Evolutionary conservation across 37 sponge, comb jelly and placozoan species (phyloP).

Genomic region (Beroe ovata): DNA sequence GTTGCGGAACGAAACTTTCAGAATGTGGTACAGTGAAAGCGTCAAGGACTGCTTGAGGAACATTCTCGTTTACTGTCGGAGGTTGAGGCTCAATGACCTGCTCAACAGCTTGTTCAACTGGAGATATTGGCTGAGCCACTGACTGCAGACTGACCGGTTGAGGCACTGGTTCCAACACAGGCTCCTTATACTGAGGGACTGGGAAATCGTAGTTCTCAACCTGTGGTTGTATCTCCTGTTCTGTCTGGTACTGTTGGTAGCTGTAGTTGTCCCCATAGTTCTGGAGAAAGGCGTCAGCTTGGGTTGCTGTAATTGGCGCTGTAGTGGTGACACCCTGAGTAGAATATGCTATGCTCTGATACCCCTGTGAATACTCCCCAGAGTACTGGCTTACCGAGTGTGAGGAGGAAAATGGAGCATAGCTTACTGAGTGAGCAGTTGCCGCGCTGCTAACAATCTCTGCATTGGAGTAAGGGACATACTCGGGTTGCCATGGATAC

Average conservation of each 20-base stretch:
- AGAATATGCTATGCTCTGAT: background rate
- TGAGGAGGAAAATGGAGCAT: background rate
- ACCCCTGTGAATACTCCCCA: background rate
- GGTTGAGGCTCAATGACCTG: background rate
- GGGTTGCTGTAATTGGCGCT: background rate
- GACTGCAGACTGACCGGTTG: background rate
- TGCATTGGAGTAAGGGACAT: background rate
- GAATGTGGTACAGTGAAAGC: no score
- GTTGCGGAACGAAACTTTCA: no score
- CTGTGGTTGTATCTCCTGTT: background rate
- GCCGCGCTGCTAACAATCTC: background rate
- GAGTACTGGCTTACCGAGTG: background rate
- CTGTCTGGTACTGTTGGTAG: background rate
- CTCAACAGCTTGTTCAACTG: background rate
- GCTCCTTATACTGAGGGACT: background rate
- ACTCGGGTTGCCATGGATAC: conserved; percentile 23
- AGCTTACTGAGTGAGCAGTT: background rate
- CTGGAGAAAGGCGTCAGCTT: background rate
- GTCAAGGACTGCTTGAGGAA: background rate
- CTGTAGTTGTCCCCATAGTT: background rate
- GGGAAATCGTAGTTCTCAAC: background rate
- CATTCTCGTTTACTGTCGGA: no score
- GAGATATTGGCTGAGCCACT: background rate
- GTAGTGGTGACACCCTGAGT: background rate
- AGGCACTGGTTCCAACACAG: background rate